phyloP scores from a whole-genome alignment of 2,888 invertebrate species.

The Gandaritis pyraliata region DNA sequence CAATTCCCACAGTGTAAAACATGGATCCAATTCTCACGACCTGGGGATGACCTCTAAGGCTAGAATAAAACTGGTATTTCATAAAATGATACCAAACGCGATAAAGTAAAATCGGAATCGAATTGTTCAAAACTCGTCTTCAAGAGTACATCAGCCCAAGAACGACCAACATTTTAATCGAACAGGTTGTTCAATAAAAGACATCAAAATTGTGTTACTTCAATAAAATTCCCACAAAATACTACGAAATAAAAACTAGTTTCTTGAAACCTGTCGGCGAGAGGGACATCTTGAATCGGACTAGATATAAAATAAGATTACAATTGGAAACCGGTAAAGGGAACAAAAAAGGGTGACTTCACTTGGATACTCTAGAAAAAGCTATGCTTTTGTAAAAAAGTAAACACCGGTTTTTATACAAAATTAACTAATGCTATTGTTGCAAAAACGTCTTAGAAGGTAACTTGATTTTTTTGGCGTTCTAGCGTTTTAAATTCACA shows the following conservation, averaged over 20 bases:
- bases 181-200: constrained; percentile 61
- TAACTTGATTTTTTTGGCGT: constrained; percentile 1
- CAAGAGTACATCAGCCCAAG: constrained; percentile 49
- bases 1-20: constrained; percentile 6
- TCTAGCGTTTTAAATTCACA: not conserved
- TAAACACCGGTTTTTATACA: constrained; percentile 25
- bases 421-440: constrained; percentile 22
- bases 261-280: constrained; percentile 60
- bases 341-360: constrained; percentile 25
- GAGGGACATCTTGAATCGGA: constrained; percentile 49
- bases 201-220: constrained; percentile 47
- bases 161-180: constrained; percentile 33
- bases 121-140: constrained; percentile 52
- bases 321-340: constrained; percentile 32
- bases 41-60: constrained; percentile 44
- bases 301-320: constrained; percentile 48
- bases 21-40: constrained; percentile 26
- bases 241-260: constrained; percentile 35
- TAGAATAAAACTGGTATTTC: constrained; percentile 44
- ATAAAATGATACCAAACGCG: constrained; percentile 23
- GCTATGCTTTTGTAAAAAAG: constrained; percentile 15
- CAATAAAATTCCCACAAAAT: constrained; percentile 57
- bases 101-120: constrained; percentile 42
- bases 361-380: constrained; percentile 15
- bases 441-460: constrained; percentile 21